Conservation (phyloP, 2,113 vertebrate genomes). For the Bujurquina vittata region DNA sequence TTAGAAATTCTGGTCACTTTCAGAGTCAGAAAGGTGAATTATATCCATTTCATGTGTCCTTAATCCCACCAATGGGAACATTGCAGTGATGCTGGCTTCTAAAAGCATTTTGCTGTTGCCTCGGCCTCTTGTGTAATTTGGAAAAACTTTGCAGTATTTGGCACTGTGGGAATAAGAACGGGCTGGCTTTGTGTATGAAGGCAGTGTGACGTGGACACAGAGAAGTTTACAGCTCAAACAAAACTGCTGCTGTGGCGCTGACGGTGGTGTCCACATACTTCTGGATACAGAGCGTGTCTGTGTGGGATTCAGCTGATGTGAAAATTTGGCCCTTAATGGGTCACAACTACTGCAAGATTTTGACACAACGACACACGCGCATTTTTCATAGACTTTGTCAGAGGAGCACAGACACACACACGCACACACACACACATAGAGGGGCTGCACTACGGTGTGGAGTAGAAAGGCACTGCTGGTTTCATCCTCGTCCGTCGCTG, state of each 20-base stretch:
- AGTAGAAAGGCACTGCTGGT: conserved; percentile 45
- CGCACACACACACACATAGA: conserved; percentile 20
- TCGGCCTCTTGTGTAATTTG: background rate
- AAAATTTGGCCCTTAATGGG: background rate
- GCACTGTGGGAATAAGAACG: background rate
- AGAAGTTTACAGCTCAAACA: background rate
- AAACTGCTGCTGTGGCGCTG: background rate
- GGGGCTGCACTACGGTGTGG: conserved; percentile 36
- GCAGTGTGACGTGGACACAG: background rate
- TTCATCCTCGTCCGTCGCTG: conserved; percentile 44
- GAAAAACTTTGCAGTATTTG: background rate
- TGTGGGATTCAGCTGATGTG: background rate
- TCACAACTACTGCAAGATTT: background rate
- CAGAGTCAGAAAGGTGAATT: background rate
- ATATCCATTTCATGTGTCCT: background rate
- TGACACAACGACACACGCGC: background rate
- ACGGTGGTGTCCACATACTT: background rate
- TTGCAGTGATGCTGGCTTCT: background rate
- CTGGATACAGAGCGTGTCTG: background rate
- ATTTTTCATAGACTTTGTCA: background rate
- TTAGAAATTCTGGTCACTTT: background rate
- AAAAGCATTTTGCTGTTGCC: background rate
- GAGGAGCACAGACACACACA: conserved; percentile 8
- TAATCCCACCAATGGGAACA: background rate
- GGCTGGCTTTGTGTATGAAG: background rate